These are phyloP conservation scores for Hyposoter dolosus DNA, from an alignment of 2,888 invertebrate genomes.

Conservation along the genomic window DNA sequence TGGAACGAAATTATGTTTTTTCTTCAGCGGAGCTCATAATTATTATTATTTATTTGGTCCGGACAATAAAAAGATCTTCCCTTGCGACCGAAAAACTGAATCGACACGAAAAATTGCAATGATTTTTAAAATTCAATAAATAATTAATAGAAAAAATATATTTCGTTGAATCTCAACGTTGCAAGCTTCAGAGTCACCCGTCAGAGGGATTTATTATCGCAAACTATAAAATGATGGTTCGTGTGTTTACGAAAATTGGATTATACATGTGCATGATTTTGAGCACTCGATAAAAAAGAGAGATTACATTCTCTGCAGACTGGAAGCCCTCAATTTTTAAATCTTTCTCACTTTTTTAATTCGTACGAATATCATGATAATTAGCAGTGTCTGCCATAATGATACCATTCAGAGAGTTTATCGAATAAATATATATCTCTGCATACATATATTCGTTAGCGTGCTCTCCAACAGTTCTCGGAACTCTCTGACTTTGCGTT, in stretches of 20 bases:
- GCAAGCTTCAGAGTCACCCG: background rate
- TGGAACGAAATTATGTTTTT: too few species aligned
- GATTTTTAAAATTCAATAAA: too few species aligned
- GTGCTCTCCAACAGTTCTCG: constrained; percentile 64
- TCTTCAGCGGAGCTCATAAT: too few species aligned
- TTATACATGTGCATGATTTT: constrained; percentile 17
- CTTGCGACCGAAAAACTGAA: too few species aligned
- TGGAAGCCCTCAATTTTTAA: constrained; percentile 4
- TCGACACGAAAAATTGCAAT: too few species aligned
- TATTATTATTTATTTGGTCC: too few species aligned
- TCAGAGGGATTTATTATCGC: constrained; percentile 30
- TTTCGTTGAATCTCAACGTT: too few species aligned
- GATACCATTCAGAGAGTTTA: constrained; percentile 63
- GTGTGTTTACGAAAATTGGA: constrained; percentile 12
- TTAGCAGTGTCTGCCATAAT: constrained; percentile 67
- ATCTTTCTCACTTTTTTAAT: constrained; percentile 26
- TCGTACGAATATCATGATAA: constrained; percentile 64
- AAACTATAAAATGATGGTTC: constrained; percentile 1
- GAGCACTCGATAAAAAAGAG: constrained; percentile 49
- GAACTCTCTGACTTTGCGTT: constrained; percentile 56
- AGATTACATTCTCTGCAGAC: constrained; percentile 47
- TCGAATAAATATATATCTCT: constrained; percentile 42
- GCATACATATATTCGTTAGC: constrained; percentile 31
- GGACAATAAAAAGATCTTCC: too few species aligned
- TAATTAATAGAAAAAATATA: too few species aligned